phyloP scores from a whole-genome alignment of 2,888 invertebrate species.

The Lissonota sp. region DNA sequence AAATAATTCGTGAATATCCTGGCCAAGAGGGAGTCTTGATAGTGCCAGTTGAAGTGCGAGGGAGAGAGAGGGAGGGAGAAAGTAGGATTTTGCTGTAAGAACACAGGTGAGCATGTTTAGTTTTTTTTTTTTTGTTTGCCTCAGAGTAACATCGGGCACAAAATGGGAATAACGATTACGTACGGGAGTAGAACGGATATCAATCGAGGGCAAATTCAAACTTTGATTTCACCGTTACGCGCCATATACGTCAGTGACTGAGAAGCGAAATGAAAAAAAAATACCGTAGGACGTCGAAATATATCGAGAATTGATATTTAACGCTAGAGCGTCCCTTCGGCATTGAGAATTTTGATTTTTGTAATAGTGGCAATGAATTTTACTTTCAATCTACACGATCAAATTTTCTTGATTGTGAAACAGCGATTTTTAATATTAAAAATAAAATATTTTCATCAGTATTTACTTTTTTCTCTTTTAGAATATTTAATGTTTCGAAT shows the following conservation, averaged over 20 bases:
- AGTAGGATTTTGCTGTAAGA: slow-evolving; percentile 13
- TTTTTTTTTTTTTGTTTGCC: slow-evolving; percentile 26
- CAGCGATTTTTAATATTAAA: too few relatives aligned
- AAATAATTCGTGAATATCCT: slow-evolving; percentile 47
- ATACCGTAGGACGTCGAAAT: background rate
- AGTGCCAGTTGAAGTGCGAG: slow-evolving; percentile 31
- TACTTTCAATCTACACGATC: too few relatives aligned
- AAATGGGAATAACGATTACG: slow-evolving; percentile 26
- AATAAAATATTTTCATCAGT: too few relatives aligned
- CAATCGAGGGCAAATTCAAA: slow-evolving; percentile 52
- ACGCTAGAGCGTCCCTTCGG: background rate
- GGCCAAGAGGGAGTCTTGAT: slow-evolving; percentile 39
- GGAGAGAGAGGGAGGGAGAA: slow-evolving; percentile 33
- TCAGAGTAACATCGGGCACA: slow-evolving; percentile 5
- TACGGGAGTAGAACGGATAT: slow-evolving; percentile 31
- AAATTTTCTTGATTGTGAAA: too few relatives aligned
- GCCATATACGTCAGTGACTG: slow-evolving; percentile 20
- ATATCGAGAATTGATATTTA: background rate
- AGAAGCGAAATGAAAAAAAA: background rate
- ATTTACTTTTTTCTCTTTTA: too few relatives aligned
- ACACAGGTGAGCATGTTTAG: slow-evolving; percentile 60
- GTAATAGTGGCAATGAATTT: too few relatives aligned
- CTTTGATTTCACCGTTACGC: slow-evolving; percentile 63
- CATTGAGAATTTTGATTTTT: too few relatives aligned
- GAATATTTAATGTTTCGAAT: too few relatives aligned